Conservation (phyloP, 2,113 vertebrate genomes). For the Limnothrissa miodon region DNA sequence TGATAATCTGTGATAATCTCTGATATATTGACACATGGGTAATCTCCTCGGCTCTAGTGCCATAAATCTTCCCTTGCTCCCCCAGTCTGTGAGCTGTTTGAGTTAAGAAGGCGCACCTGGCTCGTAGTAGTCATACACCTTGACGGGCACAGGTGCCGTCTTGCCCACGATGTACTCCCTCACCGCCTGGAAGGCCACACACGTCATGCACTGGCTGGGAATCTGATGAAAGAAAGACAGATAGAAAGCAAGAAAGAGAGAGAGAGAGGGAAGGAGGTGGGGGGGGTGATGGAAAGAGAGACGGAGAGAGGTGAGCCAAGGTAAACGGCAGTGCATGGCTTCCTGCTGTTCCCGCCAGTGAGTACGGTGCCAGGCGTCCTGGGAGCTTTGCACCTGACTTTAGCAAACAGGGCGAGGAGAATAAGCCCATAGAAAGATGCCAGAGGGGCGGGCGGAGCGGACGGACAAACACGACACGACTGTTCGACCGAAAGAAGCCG, state of each 20-base stretch:
- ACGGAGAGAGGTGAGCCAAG: neutral
- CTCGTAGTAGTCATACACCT: constrained; percentile 93
- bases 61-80: neutral
- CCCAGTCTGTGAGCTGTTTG: neutral
- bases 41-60: neutral
- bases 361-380: neutral
- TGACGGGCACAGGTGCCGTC: constrained; percentile 87
- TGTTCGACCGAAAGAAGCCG: neutral
- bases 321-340: neutral
- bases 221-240: constrained; percentile 68
- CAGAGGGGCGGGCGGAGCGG: neutral
- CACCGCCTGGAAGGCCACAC: constrained; percentile 83
- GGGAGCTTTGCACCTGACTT: neutral
- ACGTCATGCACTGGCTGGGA: constrained; percentile 90
- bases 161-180: constrained; percentile 90
- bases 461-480: neutral
- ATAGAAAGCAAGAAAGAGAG: neutral
- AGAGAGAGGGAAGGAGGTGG: neutral
- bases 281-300: neutral
- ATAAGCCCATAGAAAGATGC: neutral
- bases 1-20: neutral
- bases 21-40: neutral
- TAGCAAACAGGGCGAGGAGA: neutral
- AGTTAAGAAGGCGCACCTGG: constrained; percentile 71
- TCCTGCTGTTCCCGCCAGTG: neutral